Evolutionary conservation across 2,797 vertebrate genomes (phyloP), one percentile per base, ranked within the genome.

Genomic region (Cirrhinus molitorella): DNA sequence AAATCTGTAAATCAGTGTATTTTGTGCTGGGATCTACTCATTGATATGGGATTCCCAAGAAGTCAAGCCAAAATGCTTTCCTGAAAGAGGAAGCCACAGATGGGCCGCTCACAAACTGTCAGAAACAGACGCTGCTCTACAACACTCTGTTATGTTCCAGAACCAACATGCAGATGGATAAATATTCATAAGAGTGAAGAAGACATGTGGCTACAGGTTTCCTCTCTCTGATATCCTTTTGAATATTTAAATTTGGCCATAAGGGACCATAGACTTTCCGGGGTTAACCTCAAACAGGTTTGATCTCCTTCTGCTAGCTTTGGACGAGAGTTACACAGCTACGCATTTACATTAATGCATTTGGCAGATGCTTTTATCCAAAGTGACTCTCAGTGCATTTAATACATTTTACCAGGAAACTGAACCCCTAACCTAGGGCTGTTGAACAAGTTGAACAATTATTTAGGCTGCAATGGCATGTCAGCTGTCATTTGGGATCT

Each of bases 1-100:
- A 91, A 78, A 81, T 90, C 86, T 34, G 89, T 93, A 92, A 92
- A 94, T 84, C 83, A 76, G 85, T 65, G 79, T 85, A 57, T 81
- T 80, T 68, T 83, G 53, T 19, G 21, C 72, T 68, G 67, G 67
- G 45, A 87, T 83, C 79, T 88, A 89, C 90, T 92, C 88, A 81
- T 65, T 84, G 88, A 90, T 88, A 88, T 83, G 84, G 80, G 71
- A 90, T 81, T 89, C 72, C 88, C 76, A 76, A 43, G 89, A 88
- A 91, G 61, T 84, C 47, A 57, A 85, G 73, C 71, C 68, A 79
- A 25, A 47, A 75, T 45, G 49, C 23, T 59, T 25, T 23, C 66
- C 55, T 77, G 57, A 57, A 83, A 17, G 23, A 28, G 51, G 75
- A 70, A 67, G 28, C 85, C 86, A 83, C 85, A 86, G 85, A 80